These are phyloP conservation scores for Ceryle rudis DNA, from an alignment of 2,797 vertebrate genomes.

Conservation along the genomic window DNA sequence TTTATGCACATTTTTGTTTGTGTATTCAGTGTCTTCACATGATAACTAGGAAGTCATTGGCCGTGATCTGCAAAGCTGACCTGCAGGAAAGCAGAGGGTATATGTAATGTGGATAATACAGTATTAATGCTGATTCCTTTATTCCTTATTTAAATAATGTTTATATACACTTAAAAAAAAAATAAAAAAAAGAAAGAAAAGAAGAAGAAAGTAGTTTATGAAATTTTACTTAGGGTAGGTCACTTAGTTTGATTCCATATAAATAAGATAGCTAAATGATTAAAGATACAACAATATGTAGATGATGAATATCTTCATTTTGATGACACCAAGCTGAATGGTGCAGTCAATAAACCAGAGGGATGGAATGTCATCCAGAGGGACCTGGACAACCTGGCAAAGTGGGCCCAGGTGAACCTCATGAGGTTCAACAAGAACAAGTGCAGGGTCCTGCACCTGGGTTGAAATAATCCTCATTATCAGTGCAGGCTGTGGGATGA, in stretches of 20 bases:
- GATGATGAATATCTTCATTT: fast-evolving
- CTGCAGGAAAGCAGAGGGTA: background rate
- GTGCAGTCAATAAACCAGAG: too few species aligned
- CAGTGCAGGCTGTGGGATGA: too few species aligned
- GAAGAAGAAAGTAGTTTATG: background rate
- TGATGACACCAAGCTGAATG: background rate
- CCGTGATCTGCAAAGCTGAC: background rate
- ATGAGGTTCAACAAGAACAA: too few species aligned
- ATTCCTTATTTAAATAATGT: background rate
- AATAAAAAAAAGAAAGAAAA: background rate
- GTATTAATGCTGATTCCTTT: background rate
- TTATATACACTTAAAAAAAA: background rate
- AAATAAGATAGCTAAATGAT: background rate
- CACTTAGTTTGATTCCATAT: background rate
- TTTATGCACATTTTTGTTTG: background rate
- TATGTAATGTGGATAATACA: background rate
- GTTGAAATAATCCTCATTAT: too few species aligned
- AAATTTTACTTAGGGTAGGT: background rate
- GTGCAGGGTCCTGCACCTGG: too few species aligned
- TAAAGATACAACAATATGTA: background rate
- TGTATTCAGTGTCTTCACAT: background rate
- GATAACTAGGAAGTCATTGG: background rate
- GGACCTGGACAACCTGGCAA: too few species aligned
- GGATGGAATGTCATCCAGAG: too few species aligned
- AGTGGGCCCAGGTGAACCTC: too few species aligned